Evolutionary conservation across 64 coral and sea anemone species (phyloP), one percentile per base, ranked within the genome.

Genomic region (Hydrozoanthus tunicans): DNA sequence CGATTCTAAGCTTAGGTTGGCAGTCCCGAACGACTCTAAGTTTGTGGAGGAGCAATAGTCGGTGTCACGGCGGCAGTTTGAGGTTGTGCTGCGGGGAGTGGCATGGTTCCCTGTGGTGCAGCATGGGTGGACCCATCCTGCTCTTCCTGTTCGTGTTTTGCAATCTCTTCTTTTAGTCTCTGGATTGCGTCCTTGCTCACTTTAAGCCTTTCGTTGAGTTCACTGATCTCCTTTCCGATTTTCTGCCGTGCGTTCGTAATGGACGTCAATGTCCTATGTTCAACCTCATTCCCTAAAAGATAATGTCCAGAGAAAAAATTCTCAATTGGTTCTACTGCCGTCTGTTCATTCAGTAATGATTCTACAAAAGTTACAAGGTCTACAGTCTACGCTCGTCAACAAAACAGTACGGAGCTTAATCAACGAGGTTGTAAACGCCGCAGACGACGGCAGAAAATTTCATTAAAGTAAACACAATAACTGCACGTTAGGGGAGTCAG

Each of bases 141-240:
- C 13, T 88, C 84, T 9, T 92, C 91, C 77, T 92, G 82, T 54
- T 92, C 91, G 7, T 86, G 61, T 92, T 86, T 92, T 32, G 82
- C 0, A 57, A 92, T 92, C 62, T 92, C 91, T 70, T 92, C 73
- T 55, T 92, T 74, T 23, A 86, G 72, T 69, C 77, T 59, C 64
- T 92, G 91, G 15, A 92, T 92, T 53, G 91, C 91, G 56, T 86
- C 81, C 59, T 92, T 92, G 71, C 91, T 92, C 70, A 77, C 91
- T 86, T 86, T 92, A 54, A 92, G 63, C 32, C 81, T 70, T 65
- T 92, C 91, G 13, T 92, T 86, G 13, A 92, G 73, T 79, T 92
- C 91, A 56, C 81, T 92, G 53, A 92, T 92, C 83, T 92, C 91
- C 55, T 86, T 83, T 64, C 91, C 83, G 24, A 92, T 92, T 86